phyloP scores from a whole-genome alignment of 2,797 vertebrate species.

The Melanotaenia parkinsoni region DNA sequence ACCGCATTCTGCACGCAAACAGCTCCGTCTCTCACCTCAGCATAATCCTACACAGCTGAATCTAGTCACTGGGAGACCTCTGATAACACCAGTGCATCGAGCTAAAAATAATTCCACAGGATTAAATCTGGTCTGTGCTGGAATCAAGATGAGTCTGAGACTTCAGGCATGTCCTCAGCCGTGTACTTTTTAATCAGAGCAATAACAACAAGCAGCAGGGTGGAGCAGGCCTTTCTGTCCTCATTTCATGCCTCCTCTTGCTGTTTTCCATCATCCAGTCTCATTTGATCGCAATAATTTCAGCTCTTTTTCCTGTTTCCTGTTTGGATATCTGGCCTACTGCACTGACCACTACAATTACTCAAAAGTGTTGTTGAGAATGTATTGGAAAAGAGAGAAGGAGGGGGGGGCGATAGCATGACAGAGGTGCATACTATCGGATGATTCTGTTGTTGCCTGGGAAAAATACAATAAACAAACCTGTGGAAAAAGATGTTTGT shows the following conservation, averaged over 20 bases:
- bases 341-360: conserved; percentile 62
- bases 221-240: conserved; percentile 52
- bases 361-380: conserved; percentile 68
- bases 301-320: conserved; percentile 63
- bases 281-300: conserved; percentile 68
- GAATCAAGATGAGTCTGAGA: conserved; percentile 49
- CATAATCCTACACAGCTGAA: conserved; percentile 78
- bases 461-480: conserved; percentile 69
- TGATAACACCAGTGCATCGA: conserved; percentile 39
- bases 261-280: conserved; percentile 61
- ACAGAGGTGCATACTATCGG: conserved; percentile 59
- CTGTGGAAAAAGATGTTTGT: conserved; percentile 54
- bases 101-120: conserved; percentile 73
- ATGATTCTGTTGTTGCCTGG: conserved; percentile 67
- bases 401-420: conserved; percentile 47
- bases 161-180: conserved; percentile 35
- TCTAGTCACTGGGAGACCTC: conserved; percentile 62
- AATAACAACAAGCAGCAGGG: conserved; percentile 64
- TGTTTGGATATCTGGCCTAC: conserved; percentile 74
- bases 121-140: conserved; percentile 45
- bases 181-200: conserved; percentile 53
- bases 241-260: conserved; percentile 47
- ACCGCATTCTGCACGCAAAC: conserved; percentile 60
- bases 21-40: conserved; percentile 66
- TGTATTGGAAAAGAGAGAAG: conserved; percentile 64